Conservation (phyloP, 2,113 vertebrate species). For the Canis aureus region DNA sequence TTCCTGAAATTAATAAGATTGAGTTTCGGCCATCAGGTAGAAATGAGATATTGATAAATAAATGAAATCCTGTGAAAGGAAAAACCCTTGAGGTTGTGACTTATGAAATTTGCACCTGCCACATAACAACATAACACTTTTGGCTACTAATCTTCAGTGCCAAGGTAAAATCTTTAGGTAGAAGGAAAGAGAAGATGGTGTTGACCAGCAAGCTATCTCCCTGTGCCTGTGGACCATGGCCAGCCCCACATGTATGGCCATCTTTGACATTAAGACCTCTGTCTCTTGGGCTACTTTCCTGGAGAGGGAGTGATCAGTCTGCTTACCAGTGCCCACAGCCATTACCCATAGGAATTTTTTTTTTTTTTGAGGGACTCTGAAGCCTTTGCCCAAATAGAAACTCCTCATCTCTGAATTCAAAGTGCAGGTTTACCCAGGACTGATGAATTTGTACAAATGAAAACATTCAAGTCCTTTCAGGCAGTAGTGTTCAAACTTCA, state of each 20-base stretch:
- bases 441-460: not conserved
- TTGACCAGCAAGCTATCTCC: not conserved
- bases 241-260: fast-evolving
- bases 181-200: not conserved
- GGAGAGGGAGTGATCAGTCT: not conserved
- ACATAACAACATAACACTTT: not conserved
- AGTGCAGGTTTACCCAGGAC: not conserved
- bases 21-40: not conserved
- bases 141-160: not conserved
- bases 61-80: conserved; percentile 5
- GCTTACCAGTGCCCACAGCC: not conserved
- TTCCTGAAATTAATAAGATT: conserved; percentile 7
- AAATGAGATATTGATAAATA: conserved; percentile 23
- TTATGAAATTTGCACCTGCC: not conserved
- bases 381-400: not conserved
- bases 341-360: not conserved
- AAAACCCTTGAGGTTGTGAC: conserved; percentile 19
- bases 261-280: not conserved
- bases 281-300: not conserved
- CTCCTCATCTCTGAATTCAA: not conserved
- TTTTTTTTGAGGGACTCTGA: not conserved
- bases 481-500: not conserved
- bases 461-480: not conserved
- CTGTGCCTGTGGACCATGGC: fast-evolving
- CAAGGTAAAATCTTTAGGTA: not conserved